Evolutionary conservation across 1,140 invertebrate species (phyloP), one percentile per base, ranked within the genome.

Genomic region (Epicauta chinensis): DNA sequence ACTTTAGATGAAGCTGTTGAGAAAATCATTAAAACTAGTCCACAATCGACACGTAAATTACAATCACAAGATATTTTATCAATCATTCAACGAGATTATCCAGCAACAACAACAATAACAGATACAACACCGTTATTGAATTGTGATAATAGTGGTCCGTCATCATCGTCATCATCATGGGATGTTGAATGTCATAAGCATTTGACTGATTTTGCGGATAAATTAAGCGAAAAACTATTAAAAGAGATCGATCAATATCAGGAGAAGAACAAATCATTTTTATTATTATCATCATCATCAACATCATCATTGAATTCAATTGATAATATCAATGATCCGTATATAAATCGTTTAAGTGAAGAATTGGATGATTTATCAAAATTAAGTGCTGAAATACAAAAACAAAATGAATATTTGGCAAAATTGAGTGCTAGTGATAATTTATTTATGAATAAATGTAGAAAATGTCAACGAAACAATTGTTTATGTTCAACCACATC

Each of bases 201-300:
- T 65, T 71, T 89, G 35, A 82, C 81, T 2, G 84, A 87, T 58
- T 88, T 88, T 57, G 86, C 85, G 1, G 86, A 90, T 61, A 84
- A 87, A 63, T 52, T 70, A 3, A 79, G 77, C 50, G 85, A 85
- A 61, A 86, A 86, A 61, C 69, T 89, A 23, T 73, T 87, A 36
- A 77, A 82, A 47, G 84, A 89, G 70, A 81, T 88, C 38, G 84
- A 89, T 61, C 80, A 84, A 65, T 87, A 79, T 44, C 69, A 69
- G 37, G 64, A 70, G 47, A 65, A 68, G 49, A 56, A 48, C 10
- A 53, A 51, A 14, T 17, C 32, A 31, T 35, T 49, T 2, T 50
- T 35, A 11, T 23, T 44, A 14, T 40, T 16, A 7, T 29, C 48
- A 14, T 16, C 35, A 7, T 52, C 29, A 35, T 57, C 15, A 11